Conservation (phyloP, 2,113 vertebrate species). For the Oxyruncus cristatus region DNA sequence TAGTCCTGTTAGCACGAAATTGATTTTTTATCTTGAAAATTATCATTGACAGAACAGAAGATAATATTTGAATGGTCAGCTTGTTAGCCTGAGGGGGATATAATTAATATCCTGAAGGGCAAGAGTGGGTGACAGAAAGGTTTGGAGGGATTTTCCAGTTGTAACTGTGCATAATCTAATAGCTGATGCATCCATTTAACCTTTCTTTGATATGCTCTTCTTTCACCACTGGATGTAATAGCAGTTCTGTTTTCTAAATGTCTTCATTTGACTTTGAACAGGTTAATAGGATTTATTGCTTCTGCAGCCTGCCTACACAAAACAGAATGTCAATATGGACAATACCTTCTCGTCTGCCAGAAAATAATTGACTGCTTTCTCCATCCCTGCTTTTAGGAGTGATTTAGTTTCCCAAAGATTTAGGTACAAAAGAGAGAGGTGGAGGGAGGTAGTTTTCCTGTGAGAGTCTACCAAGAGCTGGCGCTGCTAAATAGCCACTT, state of each 20-base stretch:
- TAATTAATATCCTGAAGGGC: slow-evolving; percentile 17
- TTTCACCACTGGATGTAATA: neutral
- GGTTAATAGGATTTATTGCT: slow-evolving; percentile 56
- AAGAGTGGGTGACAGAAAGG: neutral
- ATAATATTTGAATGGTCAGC: slow-evolving; percentile 17
- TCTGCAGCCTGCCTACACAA: slow-evolving; percentile 15
- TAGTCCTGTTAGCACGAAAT: slow-evolving; percentile 42
- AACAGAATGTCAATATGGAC: slow-evolving; percentile 34
- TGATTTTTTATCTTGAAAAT: slow-evolving; percentile 57
- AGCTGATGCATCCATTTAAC: neutral
- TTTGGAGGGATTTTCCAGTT: neutral
- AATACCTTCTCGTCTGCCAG: slow-evolving; percentile 13
- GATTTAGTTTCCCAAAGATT: slow-evolving; percentile 49
- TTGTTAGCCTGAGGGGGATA: neutral
- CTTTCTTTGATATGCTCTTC: neutral
- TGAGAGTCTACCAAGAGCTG: neutral
- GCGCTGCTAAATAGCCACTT: slow-evolving; percentile 14
- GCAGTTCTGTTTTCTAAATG: slow-evolving; percentile 30
- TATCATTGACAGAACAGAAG: slow-evolving; percentile 36
- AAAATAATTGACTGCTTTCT: slow-evolving; percentile 51
- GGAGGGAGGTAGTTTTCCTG: neutral
- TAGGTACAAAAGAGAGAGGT: neutral
- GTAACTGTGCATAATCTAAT: neutral
- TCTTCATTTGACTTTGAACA: slow-evolving; percentile 66
- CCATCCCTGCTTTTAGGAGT: slow-evolving; percentile 34